Percentiles rank a stretch among this genome's conserved stretches.
Conservation (phyloP, 2,888 invertebrate genomes). For the Erebia aethiops region DNA sequence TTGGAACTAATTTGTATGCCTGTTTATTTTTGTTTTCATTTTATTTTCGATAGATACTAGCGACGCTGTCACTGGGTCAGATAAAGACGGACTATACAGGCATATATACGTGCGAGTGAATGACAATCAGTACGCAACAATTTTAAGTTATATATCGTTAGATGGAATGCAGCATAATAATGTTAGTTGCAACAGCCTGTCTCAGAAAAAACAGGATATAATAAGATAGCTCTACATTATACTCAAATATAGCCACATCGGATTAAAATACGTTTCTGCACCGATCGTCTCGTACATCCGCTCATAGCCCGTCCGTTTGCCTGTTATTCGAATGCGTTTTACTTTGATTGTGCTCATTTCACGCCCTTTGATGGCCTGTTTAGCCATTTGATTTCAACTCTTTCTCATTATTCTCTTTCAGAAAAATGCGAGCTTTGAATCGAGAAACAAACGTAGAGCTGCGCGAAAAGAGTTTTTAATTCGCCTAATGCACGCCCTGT, state of each 20-base stretch:
- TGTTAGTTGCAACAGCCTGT: no score
- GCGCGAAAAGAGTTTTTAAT: conserved; percentile 75
- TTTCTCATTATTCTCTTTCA: conserved; percentile 58
- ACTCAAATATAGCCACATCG: conserved; percentile 25
- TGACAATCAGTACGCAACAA: no score
- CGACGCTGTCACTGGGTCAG: no score
- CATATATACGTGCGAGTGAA: no score
- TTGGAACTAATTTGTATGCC: no score
- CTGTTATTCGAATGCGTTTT: conserved; percentile 63
- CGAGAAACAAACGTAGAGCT: conserved; percentile 69
- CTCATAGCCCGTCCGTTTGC: conserved; percentile 54
- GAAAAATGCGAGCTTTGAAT: conserved; percentile 61
- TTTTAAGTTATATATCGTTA: no score
- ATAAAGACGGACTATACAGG: no score
- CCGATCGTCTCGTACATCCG: conserved; percentile 67
- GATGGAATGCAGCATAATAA: no score
- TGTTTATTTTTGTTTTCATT: no score
- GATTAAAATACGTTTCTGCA: conserved; percentile 67
- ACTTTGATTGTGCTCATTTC: conserved; percentile 74
- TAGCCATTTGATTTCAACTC: conserved; percentile 76
- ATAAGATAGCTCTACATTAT: neutral
- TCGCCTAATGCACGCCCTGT: conserved; percentile 77
- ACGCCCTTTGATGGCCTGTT: conserved; percentile 64
- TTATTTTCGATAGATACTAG: no score
- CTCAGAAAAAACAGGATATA: neutral